These are phyloP conservation scores for Pomacea canaliculata DNA, from an alignment of 2,888 invertebrate species.

Conservation along the genomic window DNA sequence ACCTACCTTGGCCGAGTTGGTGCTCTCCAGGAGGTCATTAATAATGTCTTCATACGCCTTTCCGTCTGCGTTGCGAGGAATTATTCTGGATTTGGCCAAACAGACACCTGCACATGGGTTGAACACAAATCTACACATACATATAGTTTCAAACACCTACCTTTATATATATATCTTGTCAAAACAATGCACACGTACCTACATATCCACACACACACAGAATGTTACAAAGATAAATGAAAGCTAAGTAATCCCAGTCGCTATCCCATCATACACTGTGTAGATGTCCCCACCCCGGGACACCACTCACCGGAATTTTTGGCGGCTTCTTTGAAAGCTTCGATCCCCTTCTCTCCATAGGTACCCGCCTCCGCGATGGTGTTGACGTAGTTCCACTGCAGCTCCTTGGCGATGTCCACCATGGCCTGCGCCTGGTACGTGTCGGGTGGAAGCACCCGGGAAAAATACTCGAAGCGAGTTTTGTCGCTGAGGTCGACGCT, in stretches of 20 bases:
- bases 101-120: conserved; percentile 70
- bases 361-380: conserved; percentile 83
- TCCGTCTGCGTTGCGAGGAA: conserved; percentile 74
- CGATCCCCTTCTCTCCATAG: conserved; percentile 79
- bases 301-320: conserved; percentile 56
- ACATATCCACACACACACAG: background rate
- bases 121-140: background rate
- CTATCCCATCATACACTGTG: background rate
- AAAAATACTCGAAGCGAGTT: conserved; percentile 80
- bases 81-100: conserved; percentile 76
- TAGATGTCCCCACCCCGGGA: background rate
- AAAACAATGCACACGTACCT: background rate
- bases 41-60: conserved; percentile 77
- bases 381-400: conserved; percentile 83
- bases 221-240: background rate
- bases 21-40: conserved; percentile 72
- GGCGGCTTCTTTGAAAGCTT: conserved; percentile 66
- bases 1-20: conserved; percentile 74
- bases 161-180: background rate
- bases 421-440: conserved; percentile 74
- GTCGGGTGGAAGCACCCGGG: conserved; percentile 74
- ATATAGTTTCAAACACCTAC: conserved; percentile 4
- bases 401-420: conserved; percentile 79
- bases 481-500: conserved; percentile 81
- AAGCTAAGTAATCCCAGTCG: background rate